Evolutionary conservation across 2,888 invertebrate species (phyloP).

Genomic region (Rutpela maculata): DNA sequence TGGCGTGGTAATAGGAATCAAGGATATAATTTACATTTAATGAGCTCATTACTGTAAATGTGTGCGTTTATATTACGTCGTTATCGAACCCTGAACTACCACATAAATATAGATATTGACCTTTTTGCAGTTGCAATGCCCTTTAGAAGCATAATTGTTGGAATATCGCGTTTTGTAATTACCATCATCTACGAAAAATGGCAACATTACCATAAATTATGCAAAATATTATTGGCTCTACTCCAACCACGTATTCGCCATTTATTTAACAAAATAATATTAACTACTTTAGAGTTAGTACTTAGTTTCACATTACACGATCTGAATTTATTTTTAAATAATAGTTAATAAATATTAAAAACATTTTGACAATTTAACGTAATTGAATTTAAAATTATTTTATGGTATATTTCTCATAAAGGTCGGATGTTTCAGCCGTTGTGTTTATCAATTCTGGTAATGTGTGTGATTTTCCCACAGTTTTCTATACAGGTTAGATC

Average conservation of each 20-base stretch:
- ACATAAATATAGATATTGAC: constrained; percentile 19
- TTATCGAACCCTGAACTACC: constrained; percentile 23
- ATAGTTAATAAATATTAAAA: too few relatives aligned
- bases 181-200: not conserved
- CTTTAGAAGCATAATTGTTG: not conserved
- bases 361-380: too few relatives aligned
- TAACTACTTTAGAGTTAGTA: too few relatives aligned
- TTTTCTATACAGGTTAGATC: too few relatives aligned
- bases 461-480: too few relatives aligned
- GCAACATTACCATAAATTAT: not conserved
- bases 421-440: too few relatives aligned
- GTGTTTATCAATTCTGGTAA: too few relatives aligned
- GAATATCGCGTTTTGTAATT: not conserved
- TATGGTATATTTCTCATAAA: too few relatives aligned
- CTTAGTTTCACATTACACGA: too few relatives aligned
- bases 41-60: constrained; percentile 31
- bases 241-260: not conserved
- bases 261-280: not conserved
- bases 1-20: not conserved
- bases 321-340: too few relatives aligned
- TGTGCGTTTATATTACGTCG: constrained; percentile 25
- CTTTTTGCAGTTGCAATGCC: not conserved
- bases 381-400: too few relatives aligned
- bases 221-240: not conserved
- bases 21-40: constrained; percentile 30